Evolutionary conservation across 1,140 invertebrate species (phyloP), one percentile per base, ranked within the genome.

Genomic region (Anoplophora glabripennis): DNA sequence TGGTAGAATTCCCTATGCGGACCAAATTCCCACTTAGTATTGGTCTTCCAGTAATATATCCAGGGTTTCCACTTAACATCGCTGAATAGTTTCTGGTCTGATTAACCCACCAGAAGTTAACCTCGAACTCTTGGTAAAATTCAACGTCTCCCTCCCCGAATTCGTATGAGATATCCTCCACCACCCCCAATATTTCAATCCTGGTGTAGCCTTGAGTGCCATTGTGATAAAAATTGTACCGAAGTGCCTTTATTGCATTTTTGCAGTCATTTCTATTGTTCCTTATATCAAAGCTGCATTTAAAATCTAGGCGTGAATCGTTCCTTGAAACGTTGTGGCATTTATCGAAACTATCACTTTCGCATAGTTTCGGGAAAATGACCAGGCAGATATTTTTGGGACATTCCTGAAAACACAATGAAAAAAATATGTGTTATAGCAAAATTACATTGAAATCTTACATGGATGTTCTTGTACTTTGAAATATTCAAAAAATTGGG

Each of bases 21-120:
- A 57, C 59, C 60, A 51, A 76, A 65, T 34, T 71, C 12, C 80
- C 84, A 51, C 79, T 75, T 52, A 88, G 74, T 28, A 90, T 77
- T 2, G 86, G 86, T 66, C 82, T 83, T 5, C 82, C 83, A 7
- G 77, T 48, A 8, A 81, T 65, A 66, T 89, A 89, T 4, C 87
- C 87, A 11, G 86, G 85, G 74, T 86, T 86, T 46, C 87, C 88
- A 73, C 87, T 89, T 40, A 81, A 66, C 45, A 67, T 64, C 68
- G 76, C 67, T 9, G 78, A 70, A 45, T 67, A 61, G 42, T 70
- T 70, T 36, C 68, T 61, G 9, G 68, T 57, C 52, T 72, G 60
- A 38, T 76, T 72, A 33, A 64, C 65, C 82, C 83, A 84, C 40
- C 77, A 54, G 63, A 80, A 84, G 15, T 66, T 66, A 0, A 83